Evolutionary conservation across 2,113 vertebrate species (phyloP).

Genomic region (Delphinapterus leucas): DNA sequence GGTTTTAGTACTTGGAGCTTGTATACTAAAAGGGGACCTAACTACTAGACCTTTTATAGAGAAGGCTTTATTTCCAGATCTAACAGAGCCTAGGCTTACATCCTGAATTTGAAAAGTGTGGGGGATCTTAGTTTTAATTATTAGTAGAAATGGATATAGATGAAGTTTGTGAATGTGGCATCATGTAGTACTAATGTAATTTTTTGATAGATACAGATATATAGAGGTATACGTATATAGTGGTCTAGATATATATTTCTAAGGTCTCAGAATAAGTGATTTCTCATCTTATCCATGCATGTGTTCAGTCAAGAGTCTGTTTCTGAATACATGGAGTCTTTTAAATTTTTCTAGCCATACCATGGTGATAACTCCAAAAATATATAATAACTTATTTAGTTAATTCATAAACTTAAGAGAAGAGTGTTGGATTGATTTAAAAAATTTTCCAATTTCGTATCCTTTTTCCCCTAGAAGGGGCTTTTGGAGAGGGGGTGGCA

Average conservation of each 20-base stretch:
- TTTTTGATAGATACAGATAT: background rate
- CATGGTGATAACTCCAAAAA: background rate
- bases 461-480: background rate
- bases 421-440: background rate
- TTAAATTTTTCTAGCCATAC: background rate
- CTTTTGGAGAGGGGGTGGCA: background rate
- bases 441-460: background rate
- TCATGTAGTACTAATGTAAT: background rate
- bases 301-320: background rate
- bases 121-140: background rate
- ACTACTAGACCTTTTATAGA: background rate
- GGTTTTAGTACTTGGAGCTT: background rate
- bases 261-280: background rate
- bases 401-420: background rate
- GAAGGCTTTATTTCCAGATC: background rate
- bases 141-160: background rate
- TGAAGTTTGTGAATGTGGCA: background rate
- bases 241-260: background rate
- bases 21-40: background rate
- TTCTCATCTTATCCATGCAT: background rate
- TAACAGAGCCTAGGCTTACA: background rate
- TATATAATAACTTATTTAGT: background rate
- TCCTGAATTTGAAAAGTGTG: background rate
- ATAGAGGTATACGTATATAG: background rate
- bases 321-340: background rate